Percentiles rank a stretch among this genome's conserved stretches.
Evolutionary conservation across 2,113 vertebrate species (phyloP).

Genomic region (Otocyon megalotis): DNA sequence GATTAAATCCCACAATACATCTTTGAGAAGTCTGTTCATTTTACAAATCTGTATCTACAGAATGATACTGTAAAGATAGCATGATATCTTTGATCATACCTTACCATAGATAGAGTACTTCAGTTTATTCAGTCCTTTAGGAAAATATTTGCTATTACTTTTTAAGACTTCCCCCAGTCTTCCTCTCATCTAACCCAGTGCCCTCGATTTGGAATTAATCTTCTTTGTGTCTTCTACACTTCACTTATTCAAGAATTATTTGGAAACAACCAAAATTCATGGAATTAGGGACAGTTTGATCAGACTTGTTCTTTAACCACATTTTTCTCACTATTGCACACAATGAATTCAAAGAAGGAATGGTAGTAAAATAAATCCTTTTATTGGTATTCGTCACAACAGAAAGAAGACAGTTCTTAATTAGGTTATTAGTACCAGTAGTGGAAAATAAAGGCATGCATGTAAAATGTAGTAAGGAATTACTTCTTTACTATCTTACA

Average conservation of each 20-base stretch:
- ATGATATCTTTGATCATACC: neutral
- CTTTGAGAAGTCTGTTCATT: neutral
- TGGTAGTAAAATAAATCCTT: neutral
- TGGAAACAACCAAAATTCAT: neutral
- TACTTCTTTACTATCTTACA: neutral
- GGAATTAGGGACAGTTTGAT: neutral
- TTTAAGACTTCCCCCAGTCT: neutral
- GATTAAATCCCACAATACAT: neutral
- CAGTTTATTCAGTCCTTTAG: neutral
- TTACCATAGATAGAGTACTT: neutral
- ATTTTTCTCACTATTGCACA: neutral
- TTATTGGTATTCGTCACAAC: neutral
- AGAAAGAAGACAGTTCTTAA: neutral
- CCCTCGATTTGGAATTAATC: neutral
- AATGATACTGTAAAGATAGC: neutral
- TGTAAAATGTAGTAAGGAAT: neutral
- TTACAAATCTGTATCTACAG: neutral
- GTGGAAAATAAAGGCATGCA: neutral
- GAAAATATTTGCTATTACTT: neutral
- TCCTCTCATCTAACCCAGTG: neutral
- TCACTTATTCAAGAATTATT: neutral
- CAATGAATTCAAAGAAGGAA: neutral
- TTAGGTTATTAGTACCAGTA: neutral
- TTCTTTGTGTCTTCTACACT: neutral
- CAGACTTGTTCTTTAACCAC: neutral